Base-by-base conservation (phyloP, 30 jellyfish, hydroid and myxozoan species). In the Catostylus mosaicus region DNA sequence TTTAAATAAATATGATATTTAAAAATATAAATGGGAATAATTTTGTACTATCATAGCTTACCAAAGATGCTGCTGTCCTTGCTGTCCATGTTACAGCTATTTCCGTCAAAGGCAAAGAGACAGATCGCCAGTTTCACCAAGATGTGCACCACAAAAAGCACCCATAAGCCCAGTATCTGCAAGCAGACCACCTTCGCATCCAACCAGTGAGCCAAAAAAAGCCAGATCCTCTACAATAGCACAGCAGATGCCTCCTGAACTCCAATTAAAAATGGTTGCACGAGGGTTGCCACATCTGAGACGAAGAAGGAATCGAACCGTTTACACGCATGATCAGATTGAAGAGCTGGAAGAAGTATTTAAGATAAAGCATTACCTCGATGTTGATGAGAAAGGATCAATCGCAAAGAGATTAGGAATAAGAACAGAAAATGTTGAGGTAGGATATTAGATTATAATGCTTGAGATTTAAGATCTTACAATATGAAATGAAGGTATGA, bases 261-360 rank as follows among this genome's bases (percentile, higher is more conserved):
- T 82, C 40, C 92, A 82, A 34, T 37, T 75, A 33, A 82, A 82
- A 57, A 50, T 82, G 92, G 92, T 70, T 11, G 73, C 92, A 6
- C 65, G 92, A 3, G 83, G 83, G 4, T 10, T 82, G 24, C 92
- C 92, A 26, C 92, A 82, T 32, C 64, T 82, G 62, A 63, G 95
- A 30, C 40, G 96, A 36, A 77, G 90, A 77, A 24, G 96, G 48
- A 86, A 86, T 36, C 86, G 96, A n/a, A 86, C 96, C 0, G 96
- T 86, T 22, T 86, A 76, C 61, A 86, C 96, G 19, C 90, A 86
- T 51, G 96, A 86, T 45, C 96, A 86, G 37, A 86, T 77, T 22
- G 90, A 72, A 45, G 90, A 78, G 70, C 73, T 86, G 32, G 90
- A 86, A 69, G 96, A 86, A 35, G 96, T 86, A n/a, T 86, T 86